These are phyloP conservation scores for Chroicocephalus ridibundus DNA, from an alignment of 2,113 vertebrate genomes.

Conservation along the genomic window DNA sequence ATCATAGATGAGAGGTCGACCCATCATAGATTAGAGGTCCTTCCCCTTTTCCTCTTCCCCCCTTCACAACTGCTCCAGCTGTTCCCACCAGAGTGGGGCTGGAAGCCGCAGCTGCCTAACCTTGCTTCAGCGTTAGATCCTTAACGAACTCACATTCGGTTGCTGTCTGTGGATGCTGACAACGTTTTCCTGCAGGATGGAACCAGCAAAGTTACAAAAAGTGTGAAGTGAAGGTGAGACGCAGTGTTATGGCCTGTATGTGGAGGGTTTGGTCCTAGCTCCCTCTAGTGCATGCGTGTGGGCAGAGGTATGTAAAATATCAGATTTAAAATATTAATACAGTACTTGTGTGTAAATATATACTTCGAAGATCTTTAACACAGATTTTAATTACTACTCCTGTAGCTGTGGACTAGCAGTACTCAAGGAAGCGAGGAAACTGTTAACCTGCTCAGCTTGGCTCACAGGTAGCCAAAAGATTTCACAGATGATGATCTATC, in stretches of 20 bases:
- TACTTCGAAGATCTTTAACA: background rate
- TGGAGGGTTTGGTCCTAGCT: background rate
- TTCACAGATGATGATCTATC: background rate
- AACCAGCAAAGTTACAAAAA: background rate
- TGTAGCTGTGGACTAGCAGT: background rate
- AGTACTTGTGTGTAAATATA: background rate
- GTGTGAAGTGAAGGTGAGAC: background rate
- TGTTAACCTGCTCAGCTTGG: background rate
- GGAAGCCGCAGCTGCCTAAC: background rate
- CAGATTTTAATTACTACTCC: background rate
- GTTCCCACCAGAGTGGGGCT: background rate
- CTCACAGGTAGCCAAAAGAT: background rate
- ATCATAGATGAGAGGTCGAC: background rate
- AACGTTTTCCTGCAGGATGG: background rate
- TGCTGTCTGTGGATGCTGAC: background rate
- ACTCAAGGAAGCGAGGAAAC: background rate
- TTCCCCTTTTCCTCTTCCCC: background rate
- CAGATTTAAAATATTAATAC: background rate
- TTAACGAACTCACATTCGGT: background rate
- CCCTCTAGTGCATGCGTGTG: slow-evolving; percentile 41
- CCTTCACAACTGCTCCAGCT: background rate
- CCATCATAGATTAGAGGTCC: background rate
- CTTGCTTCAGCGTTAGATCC: background rate
- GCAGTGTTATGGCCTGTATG: accelerated
- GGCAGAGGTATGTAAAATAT: background rate